These are phyloP conservation scores for Knipowitschia caucasica DNA, from an alignment of 2,797 vertebrate species.

Conservation along the genomic window DNA sequence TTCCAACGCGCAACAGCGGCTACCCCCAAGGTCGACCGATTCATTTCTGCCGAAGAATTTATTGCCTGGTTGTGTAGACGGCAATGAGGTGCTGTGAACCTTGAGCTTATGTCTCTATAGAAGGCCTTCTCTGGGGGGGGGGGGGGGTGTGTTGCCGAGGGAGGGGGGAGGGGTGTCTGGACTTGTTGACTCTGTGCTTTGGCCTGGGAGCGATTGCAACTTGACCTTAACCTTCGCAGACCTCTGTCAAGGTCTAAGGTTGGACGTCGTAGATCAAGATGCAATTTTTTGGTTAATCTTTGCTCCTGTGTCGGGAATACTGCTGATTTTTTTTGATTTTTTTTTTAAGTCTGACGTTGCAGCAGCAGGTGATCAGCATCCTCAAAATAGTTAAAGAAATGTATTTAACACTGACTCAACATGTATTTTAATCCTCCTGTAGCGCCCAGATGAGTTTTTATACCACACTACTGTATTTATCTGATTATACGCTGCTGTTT, in stretches of 20 bases:
- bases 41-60: conserved; percentile 63
- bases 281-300: neutral
- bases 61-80: conserved; percentile 58
- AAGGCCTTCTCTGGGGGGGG: conserved; percentile 57
- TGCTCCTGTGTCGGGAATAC: no score
- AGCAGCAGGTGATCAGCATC: no score
- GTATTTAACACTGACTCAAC: no score
- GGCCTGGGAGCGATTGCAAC: neutral
- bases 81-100: conserved; percentile 71
- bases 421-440: no score
- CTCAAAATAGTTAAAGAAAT: no score
- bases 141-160: neutral
- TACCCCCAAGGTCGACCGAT: conserved; percentile 70
- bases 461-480: no score
- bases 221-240: neutral
- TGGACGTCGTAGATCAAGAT: neutral
- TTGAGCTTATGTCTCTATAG: conserved; percentile 67
- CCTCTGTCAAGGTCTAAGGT: neutral
- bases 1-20: conserved; percentile 59
- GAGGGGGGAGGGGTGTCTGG: neutral
- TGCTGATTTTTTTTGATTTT: no score
- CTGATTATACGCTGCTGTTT: no score
- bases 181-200: neutral
- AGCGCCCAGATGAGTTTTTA: no score
- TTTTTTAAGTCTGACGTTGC: no score